These are phyloP conservation scores for Scolopax rusticola DNA, from an alignment of 2,797 vertebrate genomes.

Conservation along the genomic window DNA sequence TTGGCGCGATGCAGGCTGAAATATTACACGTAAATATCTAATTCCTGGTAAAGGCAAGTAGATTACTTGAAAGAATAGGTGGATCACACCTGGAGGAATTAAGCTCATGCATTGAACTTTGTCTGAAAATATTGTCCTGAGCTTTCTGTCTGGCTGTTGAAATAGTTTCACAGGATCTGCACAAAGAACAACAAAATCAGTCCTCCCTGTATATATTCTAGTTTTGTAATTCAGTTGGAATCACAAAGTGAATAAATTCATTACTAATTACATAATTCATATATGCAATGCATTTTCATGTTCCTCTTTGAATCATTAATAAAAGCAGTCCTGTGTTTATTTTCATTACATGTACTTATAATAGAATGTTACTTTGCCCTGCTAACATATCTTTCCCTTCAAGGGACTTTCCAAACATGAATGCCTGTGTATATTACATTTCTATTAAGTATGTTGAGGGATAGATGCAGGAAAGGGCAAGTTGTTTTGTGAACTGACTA, in stretches of 20 bases:
- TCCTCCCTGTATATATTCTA: not conserved
- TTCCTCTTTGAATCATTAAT: conserved; percentile 12
- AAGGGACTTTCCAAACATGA: not conserved
- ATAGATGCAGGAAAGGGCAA: not conserved
- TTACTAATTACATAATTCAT: conserved; percentile 2
- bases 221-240: conserved; percentile 17
- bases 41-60: not conserved
- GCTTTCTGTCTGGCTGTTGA: not conserved
- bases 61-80: not conserved
- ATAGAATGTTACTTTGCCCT: not conserved
- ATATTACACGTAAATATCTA: not conserved
- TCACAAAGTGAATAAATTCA: conserved; percentile 9
- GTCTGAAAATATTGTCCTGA: not conserved
- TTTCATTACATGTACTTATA: not conserved
- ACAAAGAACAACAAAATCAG: not conserved
- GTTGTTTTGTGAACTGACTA: not conserved
- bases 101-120: not conserved
- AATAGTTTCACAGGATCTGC: not conserved
- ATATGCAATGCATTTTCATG: not conserved
- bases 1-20: not conserved
- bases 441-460: not conserved
- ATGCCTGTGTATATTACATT: not conserved
- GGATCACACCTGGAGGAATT: not conserved
- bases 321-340: conserved; percentile 15
- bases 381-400: not conserved